These are phyloP conservation scores for Melanotaenia nigrans DNA, from an alignment of 2,797 vertebrate species.

Conservation along the genomic window DNA sequence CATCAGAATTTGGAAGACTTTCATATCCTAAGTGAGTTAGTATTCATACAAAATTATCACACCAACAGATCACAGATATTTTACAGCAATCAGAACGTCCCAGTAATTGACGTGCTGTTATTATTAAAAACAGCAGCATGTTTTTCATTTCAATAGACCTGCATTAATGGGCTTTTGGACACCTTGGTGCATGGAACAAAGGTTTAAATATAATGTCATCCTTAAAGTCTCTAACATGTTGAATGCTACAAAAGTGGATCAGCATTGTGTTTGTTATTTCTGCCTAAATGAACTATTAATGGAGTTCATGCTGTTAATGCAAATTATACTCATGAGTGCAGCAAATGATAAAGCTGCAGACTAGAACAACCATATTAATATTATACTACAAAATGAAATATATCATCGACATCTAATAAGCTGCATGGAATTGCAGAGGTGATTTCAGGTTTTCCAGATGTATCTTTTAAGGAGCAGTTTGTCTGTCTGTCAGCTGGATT, in stretches of 20 bases:
- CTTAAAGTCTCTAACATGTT: neutral
- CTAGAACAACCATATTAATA: neutral
- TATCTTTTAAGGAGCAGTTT: neutral
- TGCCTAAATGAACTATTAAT: neutral
- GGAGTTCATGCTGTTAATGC: neutral
- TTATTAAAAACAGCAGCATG: neutral
- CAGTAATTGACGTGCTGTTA: conserved; percentile 28
- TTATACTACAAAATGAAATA: neutral
- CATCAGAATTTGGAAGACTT: conserved; percentile 15
- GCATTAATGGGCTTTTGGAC: neutral
- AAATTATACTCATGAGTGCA: neutral
- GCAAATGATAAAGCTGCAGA: neutral
- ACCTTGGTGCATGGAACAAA: neutral
- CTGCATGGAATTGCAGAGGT: neutral
- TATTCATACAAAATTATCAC: conserved; percentile 18
- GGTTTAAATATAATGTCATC: neutral
- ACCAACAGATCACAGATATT: conserved; percentile 24
- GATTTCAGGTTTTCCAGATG: neutral
- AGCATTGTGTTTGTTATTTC: neutral
- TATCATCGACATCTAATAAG: neutral
- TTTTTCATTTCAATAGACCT: neutral
- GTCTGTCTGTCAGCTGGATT: neutral
- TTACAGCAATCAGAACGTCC: conserved; percentile 15
- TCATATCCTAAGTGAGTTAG: conserved; percentile 10
- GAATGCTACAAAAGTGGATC: neutral